A percentile compares a stretch with the other conserved stretches of the same genome.
These are phyloP conservation scores for Amazona guildingii DNA, from an alignment of 2,113 vertebrate genomes.

Conservation along the genomic window DNA sequence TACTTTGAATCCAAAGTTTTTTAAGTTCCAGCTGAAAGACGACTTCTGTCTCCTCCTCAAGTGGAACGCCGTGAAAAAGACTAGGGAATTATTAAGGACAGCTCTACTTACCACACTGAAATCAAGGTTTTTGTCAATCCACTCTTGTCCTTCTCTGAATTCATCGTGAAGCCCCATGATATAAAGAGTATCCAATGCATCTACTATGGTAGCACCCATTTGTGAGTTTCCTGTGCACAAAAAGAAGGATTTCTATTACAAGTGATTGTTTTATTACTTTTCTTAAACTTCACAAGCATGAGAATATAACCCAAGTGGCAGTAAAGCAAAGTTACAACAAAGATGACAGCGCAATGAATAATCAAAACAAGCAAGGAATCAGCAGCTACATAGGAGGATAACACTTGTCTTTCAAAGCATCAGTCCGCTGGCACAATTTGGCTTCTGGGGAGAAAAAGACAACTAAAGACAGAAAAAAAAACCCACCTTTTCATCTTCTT, in stretches of 20 bases:
- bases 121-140: conserved; percentile 96
- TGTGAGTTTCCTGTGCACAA: conserved; percentile 88
- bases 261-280: background rate
- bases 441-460: background rate
- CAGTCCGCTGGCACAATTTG: background rate
- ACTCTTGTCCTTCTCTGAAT: conserved; percentile 95
- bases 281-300: background rate
- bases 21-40: background rate
- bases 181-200: conserved; percentile 95
- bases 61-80: background rate
- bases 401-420: background rate
- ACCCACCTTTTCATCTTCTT: background rate
- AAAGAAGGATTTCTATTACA: conserved; percentile 45
- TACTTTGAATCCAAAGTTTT: background rate
- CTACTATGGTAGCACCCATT: conserved; percentile 95
- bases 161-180: conserved; percentile 97
- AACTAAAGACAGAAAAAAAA: background rate
- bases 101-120: conserved; percentile 88
- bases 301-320: background rate
- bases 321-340: background rate
- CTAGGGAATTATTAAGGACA: background rate
- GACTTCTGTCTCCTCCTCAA: background rate
- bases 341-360: background rate
- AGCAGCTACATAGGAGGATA: background rate
- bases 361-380: background rate